Evolutionary conservation across 2,888 invertebrate species (phyloP).

Genomic region (Digitonthophagus gazella): DNA sequence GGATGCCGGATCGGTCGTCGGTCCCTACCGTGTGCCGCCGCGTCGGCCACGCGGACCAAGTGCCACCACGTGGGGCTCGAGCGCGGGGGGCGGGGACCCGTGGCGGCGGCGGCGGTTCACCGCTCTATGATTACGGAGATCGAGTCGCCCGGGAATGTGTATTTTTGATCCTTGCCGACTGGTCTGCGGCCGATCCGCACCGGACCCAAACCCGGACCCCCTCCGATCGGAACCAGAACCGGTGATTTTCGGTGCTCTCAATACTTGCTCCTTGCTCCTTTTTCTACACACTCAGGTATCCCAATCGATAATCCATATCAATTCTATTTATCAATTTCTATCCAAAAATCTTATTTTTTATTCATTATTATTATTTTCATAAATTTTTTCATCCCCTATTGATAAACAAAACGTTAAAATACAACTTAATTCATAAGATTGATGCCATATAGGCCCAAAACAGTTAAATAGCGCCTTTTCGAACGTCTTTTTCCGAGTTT

Average conservation of each 20-base stretch:
- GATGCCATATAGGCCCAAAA: too few species aligned
- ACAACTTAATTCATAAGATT: too few species aligned
- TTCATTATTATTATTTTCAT: too few species aligned
- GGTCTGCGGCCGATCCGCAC: slow-evolving; percentile 4
- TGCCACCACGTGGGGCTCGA: slow-evolving; percentile 17
- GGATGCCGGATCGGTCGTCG: neutral
- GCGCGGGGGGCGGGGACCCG: slow-evolving; percentile 3
- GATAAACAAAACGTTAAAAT: too few species aligned
- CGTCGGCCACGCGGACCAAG: slow-evolving; percentile 7
- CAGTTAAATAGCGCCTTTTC: too few species aligned
- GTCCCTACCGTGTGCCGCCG: slow-evolving; percentile 5
- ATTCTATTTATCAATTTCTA: too few species aligned
- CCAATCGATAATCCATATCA: too few species aligned
- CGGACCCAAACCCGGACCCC: slow-evolving; percentile 1
- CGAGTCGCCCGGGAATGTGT: neutral
- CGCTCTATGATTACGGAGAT: slow-evolving; percentile 17
- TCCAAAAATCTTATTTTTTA: too few species aligned
- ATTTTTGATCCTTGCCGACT: slow-evolving; percentile 10
- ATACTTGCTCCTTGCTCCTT: too few species aligned
- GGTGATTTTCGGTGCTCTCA: neutral
- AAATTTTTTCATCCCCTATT: too few species aligned
- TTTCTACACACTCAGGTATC: too few species aligned
- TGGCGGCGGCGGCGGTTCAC: slow-evolving; percentile 17
- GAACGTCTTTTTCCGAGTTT: too few species aligned
- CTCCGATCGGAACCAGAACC: neutral